Evolutionary conservation across 2,797 vertebrate species (phyloP).

Genomic region (Hybognathus amarus): DNA sequence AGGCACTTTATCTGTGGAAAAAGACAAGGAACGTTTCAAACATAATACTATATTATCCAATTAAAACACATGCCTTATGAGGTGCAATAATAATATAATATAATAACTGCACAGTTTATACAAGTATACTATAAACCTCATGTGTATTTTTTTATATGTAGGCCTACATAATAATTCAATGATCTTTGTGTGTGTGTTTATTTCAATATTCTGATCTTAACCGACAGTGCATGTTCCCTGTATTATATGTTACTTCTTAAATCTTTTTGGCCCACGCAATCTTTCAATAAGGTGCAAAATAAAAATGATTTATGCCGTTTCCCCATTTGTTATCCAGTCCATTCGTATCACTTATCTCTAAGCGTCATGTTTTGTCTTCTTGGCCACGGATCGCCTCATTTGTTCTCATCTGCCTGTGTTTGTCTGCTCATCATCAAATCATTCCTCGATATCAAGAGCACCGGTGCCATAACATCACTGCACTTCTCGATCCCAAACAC

Average conservation of each 20-base stretch:
- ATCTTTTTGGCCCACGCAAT: not conserved
- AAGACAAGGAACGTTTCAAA: not conserved
- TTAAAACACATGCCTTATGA: no score
- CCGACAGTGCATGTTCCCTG: not conserved
- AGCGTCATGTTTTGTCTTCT: conserved; percentile 28
- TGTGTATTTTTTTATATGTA: no score
- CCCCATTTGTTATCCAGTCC: conserved; percentile 4
- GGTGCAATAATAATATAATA: no score
- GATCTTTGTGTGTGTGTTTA: not conserved
- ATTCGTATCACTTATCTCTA: conserved; percentile 25
- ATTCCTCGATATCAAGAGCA: conserved; percentile 19
- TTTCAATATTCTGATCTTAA: not conserved
- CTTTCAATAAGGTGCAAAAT: not conserved
- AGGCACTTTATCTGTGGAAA: conserved; percentile 92
- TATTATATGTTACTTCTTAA: not conserved
- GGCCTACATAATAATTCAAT: not conserved
- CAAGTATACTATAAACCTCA: no score
- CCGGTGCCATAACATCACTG: not conserved
- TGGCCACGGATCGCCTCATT: conserved; percentile 19
- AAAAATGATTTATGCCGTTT: not conserved
- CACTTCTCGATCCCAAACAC: conserved; percentile 3
- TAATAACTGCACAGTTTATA: no score
- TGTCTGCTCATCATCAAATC: conserved; percentile 35
- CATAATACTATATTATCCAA: not conserved
- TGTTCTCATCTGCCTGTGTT: conserved; percentile 26